A percentile compares a stretch with the other conserved stretches of the same genome.
Evolutionary conservation across 53 echinoderm and acorn worm genomes (phyloP).

Genomic region (Mesocentrotus franciscanus): DNA sequence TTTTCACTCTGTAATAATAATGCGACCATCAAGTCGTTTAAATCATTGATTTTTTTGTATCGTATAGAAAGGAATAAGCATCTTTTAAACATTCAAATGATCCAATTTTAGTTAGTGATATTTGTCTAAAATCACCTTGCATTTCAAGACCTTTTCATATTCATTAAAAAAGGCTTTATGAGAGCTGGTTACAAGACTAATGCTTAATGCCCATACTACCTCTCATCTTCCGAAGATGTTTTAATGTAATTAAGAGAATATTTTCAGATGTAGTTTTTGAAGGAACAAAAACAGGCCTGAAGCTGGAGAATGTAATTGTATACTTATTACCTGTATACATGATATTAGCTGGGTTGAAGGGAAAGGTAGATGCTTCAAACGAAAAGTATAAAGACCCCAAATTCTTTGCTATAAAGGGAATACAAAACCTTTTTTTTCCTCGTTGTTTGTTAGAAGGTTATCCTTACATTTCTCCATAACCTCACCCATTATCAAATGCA

Average conservation of each 20-base stretch:
- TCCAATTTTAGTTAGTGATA: background rate
- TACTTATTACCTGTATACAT: background rate
- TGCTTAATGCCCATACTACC: background rate
- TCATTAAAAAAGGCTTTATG: too few species aligned
- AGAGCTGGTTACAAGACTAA: background rate
- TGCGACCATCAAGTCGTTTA: background rate
- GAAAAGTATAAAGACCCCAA: too few species aligned
- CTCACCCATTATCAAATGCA: too few species aligned
- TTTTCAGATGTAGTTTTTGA: conserved; percentile 23
- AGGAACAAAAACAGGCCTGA: conserved; percentile 44
- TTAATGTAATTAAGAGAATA: conserved; percentile 52
- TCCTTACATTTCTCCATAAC: too few species aligned
- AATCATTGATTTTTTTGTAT: background rate
- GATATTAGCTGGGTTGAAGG: background rate
- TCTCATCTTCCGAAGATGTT: background rate
- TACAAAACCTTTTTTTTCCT: too few species aligned
- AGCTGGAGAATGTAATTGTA: conserved; percentile 11
- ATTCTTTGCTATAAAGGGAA: too few species aligned
- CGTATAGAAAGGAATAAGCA: background rate
- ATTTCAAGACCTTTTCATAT: background rate
- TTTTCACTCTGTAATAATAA: background rate
- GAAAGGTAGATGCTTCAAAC: background rate
- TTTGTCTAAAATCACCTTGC: too few species aligned
- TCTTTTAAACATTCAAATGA: background rate
- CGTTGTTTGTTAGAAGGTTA: too few species aligned